Conservation (phyloP, 2,113 vertebrate species). For the human (Homo sapiens) region GRCh38 chr3:128206001-128206500, state of each 20-base stretch:
- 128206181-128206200: not conserved
- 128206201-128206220: not conserved
- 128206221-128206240: not conserved
- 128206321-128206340: slow-evolving; percentile 5
- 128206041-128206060: not conserved
- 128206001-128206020: not conserved
- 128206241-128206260: not conserved
- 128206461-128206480: not conserved
- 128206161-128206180: not conserved
- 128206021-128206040: not conserved
- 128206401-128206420: not conserved
- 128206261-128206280: not conserved
- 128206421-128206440: not conserved
- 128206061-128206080: not conserved
- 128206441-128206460: not conserved
- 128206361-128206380: slow-evolving; percentile 1
- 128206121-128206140: not conserved
- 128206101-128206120: not conserved
- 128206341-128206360: not conserved
- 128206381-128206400: not conserved
- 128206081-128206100: not conserved
- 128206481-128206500: not conserved
- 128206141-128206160: not conserved
- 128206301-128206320: not conserved
- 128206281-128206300: not conserved